Conservation (phyloP, 2,888 invertebrate species). For the Cosmopolites sordidus region DNA sequence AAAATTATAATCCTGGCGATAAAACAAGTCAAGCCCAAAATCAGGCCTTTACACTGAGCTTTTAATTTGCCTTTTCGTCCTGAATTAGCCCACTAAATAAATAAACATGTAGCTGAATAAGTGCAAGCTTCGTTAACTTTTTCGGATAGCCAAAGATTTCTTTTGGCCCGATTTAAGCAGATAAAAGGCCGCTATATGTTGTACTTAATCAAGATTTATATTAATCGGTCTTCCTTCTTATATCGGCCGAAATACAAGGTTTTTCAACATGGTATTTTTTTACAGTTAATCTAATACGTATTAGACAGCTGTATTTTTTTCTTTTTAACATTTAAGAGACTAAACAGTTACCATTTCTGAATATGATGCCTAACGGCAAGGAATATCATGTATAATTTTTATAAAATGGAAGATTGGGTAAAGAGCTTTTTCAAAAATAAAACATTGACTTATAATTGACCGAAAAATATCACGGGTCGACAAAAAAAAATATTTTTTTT, state of each 20-base stretch:
- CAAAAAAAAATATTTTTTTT: no score
- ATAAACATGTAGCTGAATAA: slow-evolving; percentile 25
- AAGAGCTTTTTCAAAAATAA: no score
- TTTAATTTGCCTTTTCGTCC: slow-evolving; percentile 25
- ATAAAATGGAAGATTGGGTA: no score
- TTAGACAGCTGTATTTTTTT: no score
- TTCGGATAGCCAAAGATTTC: slow-evolving; percentile 13
- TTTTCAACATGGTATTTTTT: no score
- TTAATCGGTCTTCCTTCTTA: slow-evolving; percentile 1
- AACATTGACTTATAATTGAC: no score
- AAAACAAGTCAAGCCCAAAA: slow-evolving; percentile 26
- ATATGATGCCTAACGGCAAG: no score
- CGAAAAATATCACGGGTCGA: no score
- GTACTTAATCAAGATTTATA: slow-evolving; percentile 1
- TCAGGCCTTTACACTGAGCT: slow-evolving; percentile 24
- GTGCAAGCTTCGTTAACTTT: slow-evolving; percentile 23
- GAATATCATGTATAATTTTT: no score
- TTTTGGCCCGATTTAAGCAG: slow-evolving; percentile 7
- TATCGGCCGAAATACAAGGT: background rate
- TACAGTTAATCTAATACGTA: no score
- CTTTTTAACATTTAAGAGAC: no score
- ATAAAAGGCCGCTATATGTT: slow-evolving; percentile 1
- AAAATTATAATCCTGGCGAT: slow-evolving; percentile 26
- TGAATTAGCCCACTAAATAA: slow-evolving; percentile 22
- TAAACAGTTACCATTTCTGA: no score